A percentile compares a stretch with the other conserved stretches of the same genome.
Conservation (phyloP, 2,113 vertebrate species). For the Cygnus atratus region DNA sequence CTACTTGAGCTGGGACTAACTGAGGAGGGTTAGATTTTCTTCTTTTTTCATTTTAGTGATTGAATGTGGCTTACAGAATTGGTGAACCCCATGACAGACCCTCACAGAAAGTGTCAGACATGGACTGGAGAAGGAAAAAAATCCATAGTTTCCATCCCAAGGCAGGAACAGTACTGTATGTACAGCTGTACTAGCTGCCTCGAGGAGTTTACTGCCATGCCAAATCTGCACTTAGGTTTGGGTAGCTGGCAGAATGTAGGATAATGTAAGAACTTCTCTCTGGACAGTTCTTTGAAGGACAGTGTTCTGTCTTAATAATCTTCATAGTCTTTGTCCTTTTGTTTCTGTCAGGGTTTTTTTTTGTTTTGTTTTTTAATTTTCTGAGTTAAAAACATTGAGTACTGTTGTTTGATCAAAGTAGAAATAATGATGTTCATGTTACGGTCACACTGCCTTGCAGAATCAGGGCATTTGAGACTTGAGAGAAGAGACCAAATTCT, state of each 20-base stretch:
- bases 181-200: not conserved
- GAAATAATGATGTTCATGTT: not conserved
- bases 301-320: not conserved
- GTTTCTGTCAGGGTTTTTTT: not conserved
- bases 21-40: not conserved
- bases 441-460: rapidly evolving
- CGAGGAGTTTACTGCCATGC: not conserved
- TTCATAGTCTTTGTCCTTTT: not conserved
- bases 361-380: not conserved
- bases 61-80: not conserved
- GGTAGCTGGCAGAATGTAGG: not conserved
- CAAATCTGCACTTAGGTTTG: not conserved
- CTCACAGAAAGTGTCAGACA: not conserved
- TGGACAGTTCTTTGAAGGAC: not conserved
- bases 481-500: not conserved
- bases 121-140: not conserved
- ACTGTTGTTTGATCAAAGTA: not conserved
- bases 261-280: not conserved
- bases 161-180: not conserved
- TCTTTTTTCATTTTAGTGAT: not conserved
- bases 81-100: not conserved
- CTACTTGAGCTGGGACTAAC: not conserved
- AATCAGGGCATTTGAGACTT: not conserved
- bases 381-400: not conserved
- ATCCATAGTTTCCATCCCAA: rapidly evolving